Evolutionary conservation across 2,113 vertebrate species (phyloP).

Genomic region (Trematomus loennbergii): DNA sequence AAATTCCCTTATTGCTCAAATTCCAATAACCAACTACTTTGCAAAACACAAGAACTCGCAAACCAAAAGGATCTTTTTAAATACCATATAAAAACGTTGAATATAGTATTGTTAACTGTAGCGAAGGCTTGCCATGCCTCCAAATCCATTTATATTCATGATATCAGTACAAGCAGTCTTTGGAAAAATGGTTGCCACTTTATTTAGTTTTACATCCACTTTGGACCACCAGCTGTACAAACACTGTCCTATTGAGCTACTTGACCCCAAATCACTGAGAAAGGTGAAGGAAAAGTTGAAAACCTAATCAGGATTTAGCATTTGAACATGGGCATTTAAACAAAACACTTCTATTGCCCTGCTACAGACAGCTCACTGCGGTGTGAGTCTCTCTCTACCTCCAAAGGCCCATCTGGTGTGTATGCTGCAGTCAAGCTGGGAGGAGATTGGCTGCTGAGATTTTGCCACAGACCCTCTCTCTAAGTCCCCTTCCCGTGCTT

Average conservation of each 20-base stretch:
- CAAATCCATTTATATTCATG: background rate
- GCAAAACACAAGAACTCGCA: background rate
- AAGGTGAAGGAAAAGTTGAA: too few relatives aligned
- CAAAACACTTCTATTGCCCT: slow-evolving; percentile 14
- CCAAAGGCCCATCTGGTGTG: slow-evolving; percentile 69
- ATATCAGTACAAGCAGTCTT: background rate
- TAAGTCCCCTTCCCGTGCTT: slow-evolving; percentile 37
- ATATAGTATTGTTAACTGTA: background rate
- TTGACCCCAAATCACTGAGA: background rate
- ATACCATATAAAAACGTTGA: background rate
- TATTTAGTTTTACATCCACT: background rate
- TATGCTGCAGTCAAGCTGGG: slow-evolving; percentile 69
- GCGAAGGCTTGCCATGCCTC: background rate
- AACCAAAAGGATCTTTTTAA: background rate
- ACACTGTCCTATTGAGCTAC: background rate
- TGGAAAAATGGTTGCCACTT: background rate
- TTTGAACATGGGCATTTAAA: slow-evolving; percentile 6
- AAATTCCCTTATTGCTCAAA: background rate
- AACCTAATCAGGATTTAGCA: background rate
- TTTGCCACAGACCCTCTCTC: slow-evolving; percentile 54
- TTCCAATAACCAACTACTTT: too few relatives aligned
- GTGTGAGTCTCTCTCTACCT: slow-evolving; percentile 35
- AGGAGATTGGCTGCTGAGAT: slow-evolving; percentile 66
- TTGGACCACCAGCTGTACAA: background rate
- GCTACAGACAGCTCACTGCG: slow-evolving; percentile 19